Percentiles rank a stretch among this genome's conserved stretches.
Evolutionary conservation across 2,888 invertebrate species (phyloP).

Genomic region (Lasioglossum oenotherae): DNA sequence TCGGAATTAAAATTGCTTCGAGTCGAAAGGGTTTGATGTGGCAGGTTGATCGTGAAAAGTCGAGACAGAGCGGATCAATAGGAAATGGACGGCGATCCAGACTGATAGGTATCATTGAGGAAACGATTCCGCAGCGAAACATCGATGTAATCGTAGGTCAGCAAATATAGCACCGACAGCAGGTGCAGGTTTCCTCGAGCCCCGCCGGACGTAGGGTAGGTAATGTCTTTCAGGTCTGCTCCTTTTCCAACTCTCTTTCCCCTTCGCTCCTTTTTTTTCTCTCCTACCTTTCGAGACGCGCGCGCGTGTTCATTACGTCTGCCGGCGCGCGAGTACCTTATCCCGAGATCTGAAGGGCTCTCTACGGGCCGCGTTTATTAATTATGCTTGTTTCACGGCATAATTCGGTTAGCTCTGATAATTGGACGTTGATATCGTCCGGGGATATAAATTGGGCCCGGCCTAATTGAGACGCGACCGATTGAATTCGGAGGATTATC

Average conservation of each 20-base stretch:
- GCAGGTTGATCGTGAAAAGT: slow-evolving; percentile 5
- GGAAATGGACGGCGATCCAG: slow-evolving; percentile 42
- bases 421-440: slow-evolving; percentile 28
- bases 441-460: slow-evolving; percentile 18
- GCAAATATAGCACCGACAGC: slow-evolving; percentile 59
- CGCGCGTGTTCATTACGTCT: slow-evolving; percentile 59
- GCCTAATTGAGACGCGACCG: slow-evolving; percentile 27
- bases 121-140: slow-evolving; percentile 59
- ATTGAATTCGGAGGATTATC: background rate
- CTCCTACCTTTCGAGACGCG: slow-evolving; percentile 31
- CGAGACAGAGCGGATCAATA: slow-evolving; percentile 32
- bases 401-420: slow-evolving; percentile 40
- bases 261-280: slow-evolving; percentile 30
- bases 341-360: slow-evolving; percentile 36
- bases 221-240: slow-evolving; percentile 64
- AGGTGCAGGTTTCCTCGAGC: slow-evolving; percentile 65
- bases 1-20: too few species aligned
- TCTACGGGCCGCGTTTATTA: slow-evolving; percentile 35
- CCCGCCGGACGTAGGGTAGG: slow-evolving; percentile 68
- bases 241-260: slow-evolving; percentile 48
- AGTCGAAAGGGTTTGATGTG: too few species aligned
- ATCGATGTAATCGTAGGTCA: slow-evolving; percentile 72
- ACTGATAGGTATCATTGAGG: slow-evolving; percentile 46
- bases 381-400: slow-evolving; percentile 42
- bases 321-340: slow-evolving; percentile 40